phyloP scores from a whole-genome alignment of 2,888 invertebrate species.

The Diaprepes abbreviatus region DNA sequence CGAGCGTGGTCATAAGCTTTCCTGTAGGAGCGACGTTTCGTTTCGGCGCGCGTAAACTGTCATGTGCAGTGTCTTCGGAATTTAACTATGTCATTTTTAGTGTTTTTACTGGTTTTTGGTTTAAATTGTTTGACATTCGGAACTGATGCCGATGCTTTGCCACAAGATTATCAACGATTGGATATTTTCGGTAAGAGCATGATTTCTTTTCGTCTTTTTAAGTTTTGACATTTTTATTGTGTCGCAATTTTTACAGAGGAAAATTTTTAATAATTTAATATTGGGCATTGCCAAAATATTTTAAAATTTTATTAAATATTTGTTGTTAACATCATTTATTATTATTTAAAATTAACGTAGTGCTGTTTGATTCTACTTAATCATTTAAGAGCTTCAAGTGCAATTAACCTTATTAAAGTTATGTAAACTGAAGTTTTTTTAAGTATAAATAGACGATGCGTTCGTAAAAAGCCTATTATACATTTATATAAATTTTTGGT shows the following conservation, averaged over 20 bases:
- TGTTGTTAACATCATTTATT: too few species aligned
- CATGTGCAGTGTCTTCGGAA: conserved; percentile 43
- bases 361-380: too few species aligned
- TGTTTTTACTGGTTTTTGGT: conserved; percentile 29
- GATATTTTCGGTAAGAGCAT: conserved; percentile 43
- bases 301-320: too few species aligned
- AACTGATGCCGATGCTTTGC: conserved; percentile 29
- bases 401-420: too few species aligned
- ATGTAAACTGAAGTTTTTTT: too few species aligned
- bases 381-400: too few species aligned
- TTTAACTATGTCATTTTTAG: conserved; percentile 44
- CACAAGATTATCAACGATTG: conserved; percentile 37
- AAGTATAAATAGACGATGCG: too few species aligned
- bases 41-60: conserved; percentile 35
- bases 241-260: neutral
- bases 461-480: too few species aligned
- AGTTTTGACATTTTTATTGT: neutral
- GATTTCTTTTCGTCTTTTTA: neutral
- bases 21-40: conserved; percentile 26
- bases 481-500: too few species aligned
- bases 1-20: conserved; percentile 27
- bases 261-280: neutral
- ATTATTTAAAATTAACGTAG: too few species aligned
- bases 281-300: too few species aligned
- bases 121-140: conserved; percentile 23